These are phyloP conservation scores for Cottus gobio DNA, from an alignment of 2,113 vertebrate species.

Conservation along the genomic window DNA sequence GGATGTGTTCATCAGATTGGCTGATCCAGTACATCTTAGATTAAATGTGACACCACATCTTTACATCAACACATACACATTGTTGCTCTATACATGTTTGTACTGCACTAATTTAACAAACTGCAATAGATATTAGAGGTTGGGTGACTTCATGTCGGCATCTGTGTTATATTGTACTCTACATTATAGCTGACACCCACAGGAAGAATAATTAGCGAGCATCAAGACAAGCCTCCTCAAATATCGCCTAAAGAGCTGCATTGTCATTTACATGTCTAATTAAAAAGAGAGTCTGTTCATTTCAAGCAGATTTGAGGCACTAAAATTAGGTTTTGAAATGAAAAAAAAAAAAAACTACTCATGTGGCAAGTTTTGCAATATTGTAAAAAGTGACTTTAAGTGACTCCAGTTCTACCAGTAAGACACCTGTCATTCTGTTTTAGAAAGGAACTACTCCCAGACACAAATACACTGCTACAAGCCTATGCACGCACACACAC, in stretches of 20 bases:
- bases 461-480: conserved; percentile 1
- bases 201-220: neutral
- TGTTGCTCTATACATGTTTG: neutral
- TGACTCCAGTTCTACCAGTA: conserved; percentile 5
- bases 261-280: neutral
- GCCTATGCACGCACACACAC: neutral
- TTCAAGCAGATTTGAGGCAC: neutral
- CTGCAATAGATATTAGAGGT: neutral
- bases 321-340: neutral
- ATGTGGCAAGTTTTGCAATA: neutral
- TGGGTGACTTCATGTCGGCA: neutral
- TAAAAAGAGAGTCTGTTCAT: neutral
- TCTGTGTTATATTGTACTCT: neutral
- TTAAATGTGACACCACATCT: neutral
- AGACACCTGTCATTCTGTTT: conserved; percentile 49
- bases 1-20: neutral
- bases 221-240: neutral
- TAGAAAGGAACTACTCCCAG: conserved; percentile 17
- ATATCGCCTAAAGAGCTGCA: neutral
- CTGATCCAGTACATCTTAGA: neutral
- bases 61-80: neutral
- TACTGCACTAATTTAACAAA: neutral
- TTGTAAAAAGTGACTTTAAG: neutral
- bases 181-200: neutral
- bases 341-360: neutral